Base-by-base conservation (phyloP, 2,797 vertebrate species). In the Euphonia xanthogaster region DNA sequence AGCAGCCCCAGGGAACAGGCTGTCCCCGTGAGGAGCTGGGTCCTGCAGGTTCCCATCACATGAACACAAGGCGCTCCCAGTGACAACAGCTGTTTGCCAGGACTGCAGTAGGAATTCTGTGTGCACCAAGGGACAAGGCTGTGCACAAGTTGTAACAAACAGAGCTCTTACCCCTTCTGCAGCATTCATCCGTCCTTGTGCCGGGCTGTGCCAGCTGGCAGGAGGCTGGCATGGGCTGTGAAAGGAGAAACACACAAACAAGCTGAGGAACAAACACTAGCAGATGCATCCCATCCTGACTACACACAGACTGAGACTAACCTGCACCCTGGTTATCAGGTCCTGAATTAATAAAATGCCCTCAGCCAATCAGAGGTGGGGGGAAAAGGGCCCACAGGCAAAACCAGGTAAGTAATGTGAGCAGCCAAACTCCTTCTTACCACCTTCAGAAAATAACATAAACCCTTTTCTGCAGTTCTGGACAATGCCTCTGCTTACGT, bases 1-100 rank as follows among this genome's bases (percentile, higher is more conserved):
- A 2, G 37, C 60, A 83, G 60, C 42, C 7, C 1, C 7, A 40
- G 66, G 50, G 48, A 7, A 40, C 0, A 0, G n/a, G 55, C 27
- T 72, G 3, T 51, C 40, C 23, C 7, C 35, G 17, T 1, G 3
- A 90, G 42, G 37, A 39, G n/a, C 47, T 25, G 35, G 11, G n/a
- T 67, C 53, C 13, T 8, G 0, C 27, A 20, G 39, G 24, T 39
- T 65, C 63, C 33, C 14, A 0, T 0, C 16, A 14, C 3, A 20
- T 4, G 51, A 51, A 54, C 39, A n/a, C 11, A 13, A 22, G 22
- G 37, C 2, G 0, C 8, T 47, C 39, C 35, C 16, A 35, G 23
- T 9, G 63, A 63, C 44, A 30, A 9, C 33, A 12, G 61, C 12
- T 14, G 6, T 67, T n/a, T 44, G 71, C 33, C 70, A 70, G 28